phyloP scores from a whole-genome alignment of 1,140 invertebrate species.

The Tetranychus urticae region DNA sequence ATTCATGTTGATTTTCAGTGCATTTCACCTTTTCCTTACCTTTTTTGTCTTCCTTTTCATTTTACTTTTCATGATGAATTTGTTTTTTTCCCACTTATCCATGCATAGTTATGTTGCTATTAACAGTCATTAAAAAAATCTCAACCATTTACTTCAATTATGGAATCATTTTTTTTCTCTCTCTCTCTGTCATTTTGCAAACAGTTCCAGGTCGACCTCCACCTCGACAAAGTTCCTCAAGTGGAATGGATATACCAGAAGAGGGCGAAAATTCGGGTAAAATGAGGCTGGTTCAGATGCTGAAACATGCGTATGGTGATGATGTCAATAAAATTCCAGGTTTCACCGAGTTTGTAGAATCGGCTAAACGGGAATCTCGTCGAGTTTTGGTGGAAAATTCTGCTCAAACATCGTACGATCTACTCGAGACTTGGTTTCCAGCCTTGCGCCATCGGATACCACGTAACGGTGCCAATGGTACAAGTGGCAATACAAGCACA shows the following conservation, averaged over 20 bases:
- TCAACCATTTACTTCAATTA: no score
- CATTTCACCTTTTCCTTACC: no score
- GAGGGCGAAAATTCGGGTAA: neutral
- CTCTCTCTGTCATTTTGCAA: neutral
- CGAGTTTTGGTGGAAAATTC: constrained; percentile 5
- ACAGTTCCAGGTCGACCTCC: neutral
- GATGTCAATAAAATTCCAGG: constrained; percentile 9
- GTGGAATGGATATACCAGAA: neutral
- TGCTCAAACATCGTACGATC: constrained; percentile 12
- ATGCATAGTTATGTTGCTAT: no score
- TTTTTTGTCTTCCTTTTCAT: no score
- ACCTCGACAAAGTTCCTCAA: neutral
- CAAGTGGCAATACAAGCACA: neutral
- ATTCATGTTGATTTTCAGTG: no score
- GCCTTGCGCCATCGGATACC: neutral
- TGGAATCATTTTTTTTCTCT: no score
- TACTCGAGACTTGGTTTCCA: constrained; percentile 11
- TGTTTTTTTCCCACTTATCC: no score
- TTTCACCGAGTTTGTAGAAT: constrained; percentile 3
- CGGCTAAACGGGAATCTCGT: neutral
- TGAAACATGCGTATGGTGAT: constrained; percentile 9
- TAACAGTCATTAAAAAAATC: no score
- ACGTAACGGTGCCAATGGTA: neutral
- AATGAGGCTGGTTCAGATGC: constrained; percentile 8
- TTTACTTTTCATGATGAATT: no score